phyloP scores from a whole-genome alignment of 2,888 invertebrate species.

The Temnothorax unifasciatus region DNA sequence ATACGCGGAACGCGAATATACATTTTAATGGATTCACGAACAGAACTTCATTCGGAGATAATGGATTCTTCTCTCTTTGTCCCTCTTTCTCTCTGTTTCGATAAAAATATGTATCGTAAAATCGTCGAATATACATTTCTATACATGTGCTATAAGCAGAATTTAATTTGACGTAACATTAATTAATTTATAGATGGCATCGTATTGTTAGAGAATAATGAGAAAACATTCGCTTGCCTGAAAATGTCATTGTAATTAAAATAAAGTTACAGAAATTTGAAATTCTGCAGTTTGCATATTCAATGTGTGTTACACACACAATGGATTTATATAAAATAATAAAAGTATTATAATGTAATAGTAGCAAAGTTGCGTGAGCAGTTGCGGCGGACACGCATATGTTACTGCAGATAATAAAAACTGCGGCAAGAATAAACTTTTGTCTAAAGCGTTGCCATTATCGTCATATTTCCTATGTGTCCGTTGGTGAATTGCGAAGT shows the following conservation, averaged over 20 bases:
- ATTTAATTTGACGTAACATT: constrained; percentile 26
- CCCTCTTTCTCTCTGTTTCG: neutral
- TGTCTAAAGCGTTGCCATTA: constrained; percentile 25
- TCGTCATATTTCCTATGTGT: constrained; percentile 36
- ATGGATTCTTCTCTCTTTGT: neutral
- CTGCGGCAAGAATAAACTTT: constrained; percentile 5
- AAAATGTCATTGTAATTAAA: constrained; percentile 39
- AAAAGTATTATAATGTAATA: neutral
- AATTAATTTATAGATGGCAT: constrained; percentile 14
- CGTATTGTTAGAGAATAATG: constrained; percentile 5
- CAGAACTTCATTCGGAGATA: neutral
- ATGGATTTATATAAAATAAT: constrained; percentile 2
- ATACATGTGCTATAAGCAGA: neutral
- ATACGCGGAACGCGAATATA: constrained; percentile 18
- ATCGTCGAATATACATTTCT: neutral
- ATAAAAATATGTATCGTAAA: neutral
- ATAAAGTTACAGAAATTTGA: constrained; percentile 26
- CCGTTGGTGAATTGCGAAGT: constrained; percentile 21
- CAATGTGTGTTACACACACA: neutral
- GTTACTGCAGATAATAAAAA: constrained; percentile 21
- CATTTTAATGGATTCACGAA: constrained; percentile 19
- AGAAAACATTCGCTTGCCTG: constrained; percentile 18
- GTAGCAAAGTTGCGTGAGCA: neutral
- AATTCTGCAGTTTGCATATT: constrained; percentile 17
- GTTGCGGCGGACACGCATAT: neutral